Conservation (phyloP, 2,888 invertebrate genomes). For the Parelbella ahira region DNA sequence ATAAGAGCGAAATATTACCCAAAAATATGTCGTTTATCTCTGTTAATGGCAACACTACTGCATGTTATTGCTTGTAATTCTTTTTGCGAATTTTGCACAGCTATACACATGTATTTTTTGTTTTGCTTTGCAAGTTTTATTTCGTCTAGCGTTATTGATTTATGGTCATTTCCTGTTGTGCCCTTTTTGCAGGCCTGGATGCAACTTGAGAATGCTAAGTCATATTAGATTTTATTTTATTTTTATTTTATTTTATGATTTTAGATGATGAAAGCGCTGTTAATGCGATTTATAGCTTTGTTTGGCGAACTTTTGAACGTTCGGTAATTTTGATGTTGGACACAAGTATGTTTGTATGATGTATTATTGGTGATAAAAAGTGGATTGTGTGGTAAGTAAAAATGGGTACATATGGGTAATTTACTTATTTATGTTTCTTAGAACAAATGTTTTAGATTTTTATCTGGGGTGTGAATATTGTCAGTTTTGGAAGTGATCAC, state of each 20-base stretch:
- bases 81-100: constrained; percentile 72
- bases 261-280: constrained; percentile 15
- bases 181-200: constrained; percentile 59
- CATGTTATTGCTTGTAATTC: constrained; percentile 78
- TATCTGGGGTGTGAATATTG: no score
- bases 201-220: constrained; percentile 54
- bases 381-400: no score
- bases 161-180: constrained; percentile 66
- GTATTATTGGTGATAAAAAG: no score
- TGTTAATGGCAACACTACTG: constrained; percentile 66
- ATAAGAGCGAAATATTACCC: constrained; percentile 43
- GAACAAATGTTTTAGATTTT: no score
- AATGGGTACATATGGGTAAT: no score
- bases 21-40: constrained; percentile 33
- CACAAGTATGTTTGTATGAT: no score
- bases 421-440: no score
- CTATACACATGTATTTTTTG: constrained; percentile 39
- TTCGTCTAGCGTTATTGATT: constrained; percentile 69
- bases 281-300: constrained; percentile 16
- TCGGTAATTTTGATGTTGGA: no score
- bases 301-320: no score
- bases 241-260: no score
- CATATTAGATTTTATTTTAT: constrained; percentile 16
- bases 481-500: no score
- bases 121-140: constrained; percentile 59